Base-by-base conservation (phyloP, 2,888 invertebrate species). In the Cylindroiulus punctatus region DNA sequence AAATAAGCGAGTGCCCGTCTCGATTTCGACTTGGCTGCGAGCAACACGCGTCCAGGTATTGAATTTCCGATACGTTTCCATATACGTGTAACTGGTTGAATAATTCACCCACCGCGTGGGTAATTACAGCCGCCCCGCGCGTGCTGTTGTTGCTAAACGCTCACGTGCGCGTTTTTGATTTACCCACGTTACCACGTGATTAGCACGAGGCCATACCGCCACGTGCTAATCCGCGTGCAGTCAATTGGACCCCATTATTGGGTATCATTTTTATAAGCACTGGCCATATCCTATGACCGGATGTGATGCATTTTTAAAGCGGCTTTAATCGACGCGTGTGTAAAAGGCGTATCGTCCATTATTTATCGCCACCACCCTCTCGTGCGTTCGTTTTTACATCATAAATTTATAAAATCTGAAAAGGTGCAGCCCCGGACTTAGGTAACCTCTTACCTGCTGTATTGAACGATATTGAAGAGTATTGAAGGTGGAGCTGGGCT, bases 221-320 rank as follows among this genome's bases (percentile, higher is more conserved):
- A 36, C 76, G 76, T 76, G 76, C 32, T 76, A 76, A 76, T 76
- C 30, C 76, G 76, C 76, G 30, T 32, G 14, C 14, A 30, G 30
- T 30, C 30, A 76, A 76, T 30, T 17, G 76, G 76, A n/a, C 76
- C 30, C 76, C 14, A 76, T 76, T 76, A 76, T 76, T 76, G 30
- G 14, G 26, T 76, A 36, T 36, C 26, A 76, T 76, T 76, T 76
- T 76, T 76, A 76, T 76, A 76, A 76, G 17, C 76, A 3, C n/a
- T n/a, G n/a, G n/a, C n/a, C 17, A 12, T 65, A 8, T 30, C 30
- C 32, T 32, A 32, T 76, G 17, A 30, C 30, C 36, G 7, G 36
- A n/a, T n/a, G n/a, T 17, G 14, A 76, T 76, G 76, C 76, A 76
- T 76, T 76, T 76, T 76, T 76, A 76, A 76, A 76, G 76, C 12